Evolutionary conservation across 2,888 invertebrate genomes (phyloP).

Genomic region (Synergus umbraculus): DNA sequence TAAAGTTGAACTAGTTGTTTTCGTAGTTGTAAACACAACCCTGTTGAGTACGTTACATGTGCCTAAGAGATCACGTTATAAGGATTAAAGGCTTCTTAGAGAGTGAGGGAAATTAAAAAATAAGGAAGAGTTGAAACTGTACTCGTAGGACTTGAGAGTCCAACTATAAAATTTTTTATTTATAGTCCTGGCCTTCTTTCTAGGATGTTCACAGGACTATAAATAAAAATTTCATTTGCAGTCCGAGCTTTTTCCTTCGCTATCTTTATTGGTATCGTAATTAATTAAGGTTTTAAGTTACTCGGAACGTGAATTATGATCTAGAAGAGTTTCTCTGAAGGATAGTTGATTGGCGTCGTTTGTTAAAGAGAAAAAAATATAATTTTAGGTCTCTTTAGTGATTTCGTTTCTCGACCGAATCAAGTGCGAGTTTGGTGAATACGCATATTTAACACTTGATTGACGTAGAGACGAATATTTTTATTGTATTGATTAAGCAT

Average conservation of each 20-base stretch:
- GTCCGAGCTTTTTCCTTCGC: constrained; percentile 4
- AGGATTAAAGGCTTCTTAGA: constrained; percentile 9
- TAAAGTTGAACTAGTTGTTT: constrained; percentile 30
- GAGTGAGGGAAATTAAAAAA: constrained; percentile 19
- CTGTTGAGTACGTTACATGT: constrained; percentile 35
- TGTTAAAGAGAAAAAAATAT: constrained; percentile 19
- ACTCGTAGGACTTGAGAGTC: constrained; percentile 37
- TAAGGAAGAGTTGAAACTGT: constrained; percentile 37
- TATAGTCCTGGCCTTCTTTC: constrained; percentile 19
- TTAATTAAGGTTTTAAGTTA: constrained; percentile 20
- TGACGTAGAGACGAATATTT: neutral
- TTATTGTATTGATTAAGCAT: constrained; percentile 20
- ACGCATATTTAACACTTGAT: neutral
- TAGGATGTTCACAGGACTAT: neutral
- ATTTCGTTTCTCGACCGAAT: constrained; percentile 20
- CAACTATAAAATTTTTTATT: constrained; percentile 19
- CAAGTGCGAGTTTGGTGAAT: neutral
- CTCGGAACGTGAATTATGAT: constrained; percentile 17
- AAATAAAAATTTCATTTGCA: constrained; percentile 19
- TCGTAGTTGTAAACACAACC: constrained; percentile 14
- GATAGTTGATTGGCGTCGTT: constrained; percentile 11
- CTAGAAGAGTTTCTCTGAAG: constrained; percentile 20
- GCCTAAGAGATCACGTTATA: constrained; percentile 19
- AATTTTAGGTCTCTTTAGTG: neutral
- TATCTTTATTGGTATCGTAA: constrained; percentile 23